These are phyloP conservation scores for Germaria angustata DNA, from an alignment of 2,888 invertebrate species.

Conservation along the genomic window DNA sequence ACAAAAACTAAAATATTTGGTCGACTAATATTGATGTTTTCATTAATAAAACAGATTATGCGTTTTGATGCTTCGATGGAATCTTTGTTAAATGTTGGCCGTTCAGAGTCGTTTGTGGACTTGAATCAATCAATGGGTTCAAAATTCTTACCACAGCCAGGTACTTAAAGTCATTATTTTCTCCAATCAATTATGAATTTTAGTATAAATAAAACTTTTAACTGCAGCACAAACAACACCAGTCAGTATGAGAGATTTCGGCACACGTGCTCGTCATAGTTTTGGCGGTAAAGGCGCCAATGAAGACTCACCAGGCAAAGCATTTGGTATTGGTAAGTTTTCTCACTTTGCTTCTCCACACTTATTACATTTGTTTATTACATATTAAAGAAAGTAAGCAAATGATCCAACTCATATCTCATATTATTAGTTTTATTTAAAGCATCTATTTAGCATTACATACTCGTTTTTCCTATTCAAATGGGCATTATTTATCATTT, in stretches of 20 bases:
- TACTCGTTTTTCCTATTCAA: not conserved
- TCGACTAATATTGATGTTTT: slow-evolving; percentile 2
- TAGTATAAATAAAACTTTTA: not conserved
- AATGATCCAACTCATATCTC: slow-evolving; percentile 44
- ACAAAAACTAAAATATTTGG: not conserved
- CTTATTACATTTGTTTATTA: slow-evolving; percentile 41
- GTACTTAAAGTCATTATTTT: slow-evolving; percentile 58
- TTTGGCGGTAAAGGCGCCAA: slow-evolving; percentile 82
- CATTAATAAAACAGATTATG: slow-evolving; percentile 84
- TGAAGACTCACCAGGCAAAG: slow-evolving; percentile 84
- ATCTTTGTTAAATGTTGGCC: slow-evolving; percentile 86
- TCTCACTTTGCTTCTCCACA: slow-evolving; percentile 17
- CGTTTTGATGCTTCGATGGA: slow-evolving; percentile 90
- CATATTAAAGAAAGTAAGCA: slow-evolving; percentile 10
- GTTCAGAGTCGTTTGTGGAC: slow-evolving; percentile 92
- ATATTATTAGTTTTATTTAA: slow-evolving; percentile 37
- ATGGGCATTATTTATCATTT: not conserved
- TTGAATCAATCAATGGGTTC: slow-evolving; percentile 81
- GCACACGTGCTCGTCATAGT: slow-evolving; percentile 81
- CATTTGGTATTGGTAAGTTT: slow-evolving; percentile 89
- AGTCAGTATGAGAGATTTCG: slow-evolving; percentile 73
- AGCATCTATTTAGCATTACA: not conserved
- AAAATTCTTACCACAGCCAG: slow-evolving; percentile 75
- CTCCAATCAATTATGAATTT: not conserved
- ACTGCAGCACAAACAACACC: slow-evolving; percentile 70